Conservation (phyloP, 1,140 invertebrate genomes). For the Papilio aristodemus region DNA sequence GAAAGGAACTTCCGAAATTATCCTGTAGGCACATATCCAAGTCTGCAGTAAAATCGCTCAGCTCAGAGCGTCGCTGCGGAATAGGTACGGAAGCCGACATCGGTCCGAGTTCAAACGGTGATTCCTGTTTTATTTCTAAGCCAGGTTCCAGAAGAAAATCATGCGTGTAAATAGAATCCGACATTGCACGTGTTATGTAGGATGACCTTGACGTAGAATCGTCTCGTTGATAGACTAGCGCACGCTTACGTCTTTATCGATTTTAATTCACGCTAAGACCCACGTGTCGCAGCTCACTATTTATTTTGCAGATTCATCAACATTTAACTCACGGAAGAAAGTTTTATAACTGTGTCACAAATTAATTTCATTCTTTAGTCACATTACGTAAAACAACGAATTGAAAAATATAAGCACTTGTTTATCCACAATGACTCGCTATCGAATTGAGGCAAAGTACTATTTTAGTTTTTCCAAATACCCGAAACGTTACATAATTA, state of each 20-base stretch:
- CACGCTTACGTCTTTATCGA: conserved; percentile 76
- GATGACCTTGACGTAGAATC: conserved; percentile 76
- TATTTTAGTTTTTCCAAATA: conserved; percentile 27
- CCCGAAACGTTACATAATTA: conserved; percentile 30
- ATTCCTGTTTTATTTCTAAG: conserved; percentile 80
- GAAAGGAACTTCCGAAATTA: conserved; percentile 65
- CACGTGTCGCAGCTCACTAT: conserved; percentile 71
- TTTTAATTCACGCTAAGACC: conserved; percentile 67
- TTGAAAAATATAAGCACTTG: conserved; percentile 61
- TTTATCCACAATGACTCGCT: conserved; percentile 76
- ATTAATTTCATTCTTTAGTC: conserved; percentile 57
- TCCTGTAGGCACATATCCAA: conserved; percentile 79
- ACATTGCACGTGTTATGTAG: conserved; percentile 80
- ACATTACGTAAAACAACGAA: conserved; percentile 68
- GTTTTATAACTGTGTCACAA: conserved; percentile 38
- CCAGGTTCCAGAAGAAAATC: conserved; percentile 81
- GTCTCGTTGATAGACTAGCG: conserved; percentile 75
- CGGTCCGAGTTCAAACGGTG: conserved; percentile 62
- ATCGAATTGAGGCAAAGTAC: conserved; percentile 55
- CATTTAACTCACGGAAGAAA: conserved; percentile 40
- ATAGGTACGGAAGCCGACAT: conserved; percentile 83
- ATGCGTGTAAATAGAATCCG: conserved; percentile 81
- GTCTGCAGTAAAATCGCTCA: conserved; percentile 80
- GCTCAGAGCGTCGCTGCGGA: conserved; percentile 75
- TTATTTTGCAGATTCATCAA: conserved; percentile 50